These are phyloP conservation scores for Drosophila phalerata DNA, from an alignment of 2,888 invertebrate species.

Conservation along the genomic window DNA sequence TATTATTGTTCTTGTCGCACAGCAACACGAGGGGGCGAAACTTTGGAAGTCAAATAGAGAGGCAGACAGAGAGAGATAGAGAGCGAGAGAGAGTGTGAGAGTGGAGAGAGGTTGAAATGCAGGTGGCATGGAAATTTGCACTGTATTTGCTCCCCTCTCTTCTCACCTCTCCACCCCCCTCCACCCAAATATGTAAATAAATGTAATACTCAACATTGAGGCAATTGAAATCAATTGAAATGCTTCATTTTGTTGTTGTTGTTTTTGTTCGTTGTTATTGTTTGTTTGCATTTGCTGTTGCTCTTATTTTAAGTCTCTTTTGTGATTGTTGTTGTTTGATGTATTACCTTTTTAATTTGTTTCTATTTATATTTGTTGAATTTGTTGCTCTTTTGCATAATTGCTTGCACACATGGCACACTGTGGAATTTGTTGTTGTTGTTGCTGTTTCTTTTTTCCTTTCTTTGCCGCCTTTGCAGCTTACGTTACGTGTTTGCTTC, in stretches of 20 bases:
- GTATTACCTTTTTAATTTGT: constrained; percentile 64
- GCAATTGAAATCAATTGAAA: constrained; percentile 78
- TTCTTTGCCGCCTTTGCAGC: constrained; percentile 53
- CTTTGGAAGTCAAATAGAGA: constrained; percentile 57
- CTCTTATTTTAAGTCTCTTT: constrained; percentile 55
- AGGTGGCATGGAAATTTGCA: constrained; percentile 59
- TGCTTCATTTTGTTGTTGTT: constrained; percentile 28
- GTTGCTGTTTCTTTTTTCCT: neutral
- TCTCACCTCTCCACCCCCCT: neutral
- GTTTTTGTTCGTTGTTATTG: constrained; percentile 8
- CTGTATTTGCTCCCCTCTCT: neutral
- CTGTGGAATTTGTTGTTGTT: constrained; percentile 25
- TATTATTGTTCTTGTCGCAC: constrained; percentile 80
- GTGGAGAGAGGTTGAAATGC: constrained; percentile 53
- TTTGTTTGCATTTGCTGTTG: constrained; percentile 18
- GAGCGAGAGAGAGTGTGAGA: constrained; percentile 15
- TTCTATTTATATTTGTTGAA: constrained; percentile 63
- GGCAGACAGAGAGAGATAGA: constrained; percentile 16
- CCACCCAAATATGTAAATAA: constrained; percentile 63
- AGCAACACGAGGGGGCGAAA: constrained; percentile 70
- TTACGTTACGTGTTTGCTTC: constrained; percentile 55
- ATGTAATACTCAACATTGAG: constrained; percentile 60
- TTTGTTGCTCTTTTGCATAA: constrained; percentile 76
- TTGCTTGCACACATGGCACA: constrained; percentile 73
- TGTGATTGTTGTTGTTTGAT: constrained; percentile 22